Conservation (phyloP, 2,888 invertebrate species). For the Unio delphinus region DNA sequence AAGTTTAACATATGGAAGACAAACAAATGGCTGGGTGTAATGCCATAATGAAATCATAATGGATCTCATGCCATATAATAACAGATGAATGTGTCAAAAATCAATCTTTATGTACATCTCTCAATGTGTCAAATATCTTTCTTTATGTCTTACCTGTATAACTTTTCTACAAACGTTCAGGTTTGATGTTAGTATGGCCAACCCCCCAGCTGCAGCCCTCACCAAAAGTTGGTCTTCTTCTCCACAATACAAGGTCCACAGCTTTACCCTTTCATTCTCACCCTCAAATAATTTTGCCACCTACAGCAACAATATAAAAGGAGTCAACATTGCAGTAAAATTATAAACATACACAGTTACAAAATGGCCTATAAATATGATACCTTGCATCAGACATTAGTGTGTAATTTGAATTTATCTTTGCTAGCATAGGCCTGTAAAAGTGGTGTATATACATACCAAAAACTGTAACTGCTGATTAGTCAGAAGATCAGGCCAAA, state of each 20-base stretch:
- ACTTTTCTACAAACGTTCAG: constrained; percentile 85
- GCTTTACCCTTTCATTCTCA: constrained; percentile 91
- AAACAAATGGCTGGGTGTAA: too few relatives aligned
- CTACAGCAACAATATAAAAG: constrained; percentile 44
- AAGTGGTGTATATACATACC: too few relatives aligned
- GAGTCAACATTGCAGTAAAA: not conserved
- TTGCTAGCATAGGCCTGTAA: too few relatives aligned
- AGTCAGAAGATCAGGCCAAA: too few relatives aligned
- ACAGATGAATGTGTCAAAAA: too few relatives aligned
- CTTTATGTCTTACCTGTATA: constrained; percentile 74
- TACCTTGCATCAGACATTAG: not conserved
- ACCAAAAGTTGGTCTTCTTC: constrained; percentile 71
- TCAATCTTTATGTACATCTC: not conserved
- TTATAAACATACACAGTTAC: not conserved
- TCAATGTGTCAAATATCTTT: not conserved
- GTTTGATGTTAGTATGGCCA: constrained; percentile 87
- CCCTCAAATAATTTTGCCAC: constrained; percentile 79
- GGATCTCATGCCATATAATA: too few relatives aligned
- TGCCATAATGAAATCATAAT: too few relatives aligned
- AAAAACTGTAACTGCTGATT: too few relatives aligned
- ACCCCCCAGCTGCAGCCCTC: constrained; percentile 87
- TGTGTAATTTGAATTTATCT: not conserved
- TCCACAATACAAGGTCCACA: constrained; percentile 82
- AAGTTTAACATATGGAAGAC: too few relatives aligned
- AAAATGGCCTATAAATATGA: not conserved